A percentile compares a stretch with the other conserved stretches of the same genome.
These are phyloP conservation scores for Pomacea maculata DNA, from an alignment of 1,140 invertebrate species.

Conservation along the genomic window DNA sequence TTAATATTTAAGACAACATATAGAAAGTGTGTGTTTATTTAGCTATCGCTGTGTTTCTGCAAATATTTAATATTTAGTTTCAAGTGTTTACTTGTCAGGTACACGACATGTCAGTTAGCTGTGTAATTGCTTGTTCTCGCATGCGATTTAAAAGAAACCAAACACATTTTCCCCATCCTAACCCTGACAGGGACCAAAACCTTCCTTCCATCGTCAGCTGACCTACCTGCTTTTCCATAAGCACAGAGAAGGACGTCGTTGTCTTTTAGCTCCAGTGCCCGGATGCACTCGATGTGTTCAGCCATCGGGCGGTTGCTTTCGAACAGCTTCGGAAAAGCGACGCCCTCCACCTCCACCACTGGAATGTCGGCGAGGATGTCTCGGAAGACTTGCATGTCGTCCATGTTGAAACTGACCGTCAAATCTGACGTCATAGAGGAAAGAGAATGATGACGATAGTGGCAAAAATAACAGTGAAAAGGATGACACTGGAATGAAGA, in stretches of 20 bases:
- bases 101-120: not conserved
- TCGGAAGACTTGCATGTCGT: too few relatives aligned
- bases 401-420: too few relatives aligned
- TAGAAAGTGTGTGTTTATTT: too few relatives aligned
- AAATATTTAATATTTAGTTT: too few relatives aligned
- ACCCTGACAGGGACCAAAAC: not conserved
- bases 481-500: too few relatives aligned
- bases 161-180: not conserved
- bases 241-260: conserved; percentile 23
- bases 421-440: too few relatives aligned
- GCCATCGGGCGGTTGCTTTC: not conserved
- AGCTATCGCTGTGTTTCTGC: too few relatives aligned
- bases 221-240: conserved; percentile 26
- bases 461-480: not conserved
- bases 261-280: conserved; percentile 14
- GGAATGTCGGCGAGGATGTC: too few relatives aligned
- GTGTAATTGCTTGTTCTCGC: not conserved
- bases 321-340: not conserved
- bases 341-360: not conserved
- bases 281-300: conserved; percentile 10
- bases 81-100: too few relatives aligned
- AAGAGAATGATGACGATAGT: too few relatives aligned
- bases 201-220: not conserved
- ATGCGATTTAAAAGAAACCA: not conserved
- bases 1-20: too few relatives aligned